Evolutionary conservation across 2,888 invertebrate genomes (phyloP).

Genomic region (Drosophila siamana): DNA sequence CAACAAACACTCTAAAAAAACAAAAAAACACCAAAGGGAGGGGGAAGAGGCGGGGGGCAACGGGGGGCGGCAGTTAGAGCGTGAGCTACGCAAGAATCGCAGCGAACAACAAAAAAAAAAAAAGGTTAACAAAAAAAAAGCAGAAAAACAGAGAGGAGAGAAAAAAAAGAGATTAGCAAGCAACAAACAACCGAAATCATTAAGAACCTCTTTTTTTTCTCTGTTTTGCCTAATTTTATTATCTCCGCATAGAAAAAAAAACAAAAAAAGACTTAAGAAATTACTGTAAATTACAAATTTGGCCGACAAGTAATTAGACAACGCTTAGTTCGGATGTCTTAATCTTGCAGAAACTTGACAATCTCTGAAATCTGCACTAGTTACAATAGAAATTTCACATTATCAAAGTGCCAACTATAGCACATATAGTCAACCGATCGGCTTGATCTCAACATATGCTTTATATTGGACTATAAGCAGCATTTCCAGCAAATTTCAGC

Average conservation of each 20-base stretch:
- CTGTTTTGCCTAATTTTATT: slow-evolving; percentile 1
- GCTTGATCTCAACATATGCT: not conserved
- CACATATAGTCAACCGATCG: not conserved
- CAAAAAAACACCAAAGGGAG: too few species aligned
- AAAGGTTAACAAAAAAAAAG: slow-evolving; percentile 22
- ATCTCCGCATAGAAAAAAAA: not conserved
- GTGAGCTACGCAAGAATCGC: slow-evolving; percentile 5
- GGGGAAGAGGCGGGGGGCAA: slow-evolving; percentile 9
- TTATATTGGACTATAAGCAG: not conserved
- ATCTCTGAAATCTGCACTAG: too few species aligned
- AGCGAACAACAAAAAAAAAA: slow-evolving; percentile 15
- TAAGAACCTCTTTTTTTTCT: slow-evolving; percentile 28
- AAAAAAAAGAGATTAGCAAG: slow-evolving; percentile 27
- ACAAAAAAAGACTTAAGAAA: slow-evolving; percentile 2
- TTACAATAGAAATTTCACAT: too few species aligned
- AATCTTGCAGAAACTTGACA: too few species aligned
- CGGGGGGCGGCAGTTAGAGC: slow-evolving; percentile 3
- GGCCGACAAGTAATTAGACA: slow-evolving; percentile 1
- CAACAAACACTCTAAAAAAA: slow-evolving; percentile 53
- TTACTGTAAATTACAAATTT: slow-evolving; percentile 10
- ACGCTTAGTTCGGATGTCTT: too few species aligned
- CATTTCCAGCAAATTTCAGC: not conserved
- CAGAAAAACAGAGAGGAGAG: slow-evolving; percentile 4
- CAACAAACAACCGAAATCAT: slow-evolving; percentile 29
- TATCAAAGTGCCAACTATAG: too few species aligned